Evolutionary conservation across 2,797 vertebrate species (phyloP), one percentile per base, ranked within the genome.

Genomic region (Sebastes goodei): DNA sequence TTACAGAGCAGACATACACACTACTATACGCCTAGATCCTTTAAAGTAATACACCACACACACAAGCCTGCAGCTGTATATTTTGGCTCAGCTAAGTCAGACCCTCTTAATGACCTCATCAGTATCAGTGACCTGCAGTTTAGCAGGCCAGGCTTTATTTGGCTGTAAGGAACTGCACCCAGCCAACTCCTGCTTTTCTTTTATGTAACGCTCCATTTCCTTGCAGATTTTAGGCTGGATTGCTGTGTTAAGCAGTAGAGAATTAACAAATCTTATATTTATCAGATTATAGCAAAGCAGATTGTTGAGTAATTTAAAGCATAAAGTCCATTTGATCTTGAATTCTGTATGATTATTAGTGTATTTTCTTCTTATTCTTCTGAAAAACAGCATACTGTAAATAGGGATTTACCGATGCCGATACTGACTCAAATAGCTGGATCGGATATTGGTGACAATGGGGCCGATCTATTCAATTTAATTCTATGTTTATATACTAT

Each of bases 71-170:
- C 23, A 82, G 74, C 53, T 84, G 81, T 84, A 59, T 87, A 29
- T 79, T 69, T 87, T 87, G 83, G 71, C 86, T 69, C 12, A n/a
- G 65, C 29, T 2, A 49, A 38, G 57, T 57, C 27, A 4, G 32
- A 61, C 64, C 56, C 15, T 61, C 38, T 55, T 72, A 73, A 76
- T 90, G 88, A 87, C 82, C 73, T 90, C 81, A 92, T 81, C 76
- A 70, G 71, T 67, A 67, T 84, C 76, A 62, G 33, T 68, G 74
- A 71, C 81, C 76, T 49, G 23, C 15, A 76, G 78, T 65, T 23
- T 11, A 49, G 35, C 42, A 30, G 76, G 68, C 68, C 52, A 64
- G 46, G 42, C 74, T 84, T 71, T 60, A 32, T 72, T 74, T 78
- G 68, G 75, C 57, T 3, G 52, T 20, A 7, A 62, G 17, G 17